Evolutionary conservation across 2,797 vertebrate species (phyloP).

Genomic region (Melanotaenia pygmaea): DNA sequence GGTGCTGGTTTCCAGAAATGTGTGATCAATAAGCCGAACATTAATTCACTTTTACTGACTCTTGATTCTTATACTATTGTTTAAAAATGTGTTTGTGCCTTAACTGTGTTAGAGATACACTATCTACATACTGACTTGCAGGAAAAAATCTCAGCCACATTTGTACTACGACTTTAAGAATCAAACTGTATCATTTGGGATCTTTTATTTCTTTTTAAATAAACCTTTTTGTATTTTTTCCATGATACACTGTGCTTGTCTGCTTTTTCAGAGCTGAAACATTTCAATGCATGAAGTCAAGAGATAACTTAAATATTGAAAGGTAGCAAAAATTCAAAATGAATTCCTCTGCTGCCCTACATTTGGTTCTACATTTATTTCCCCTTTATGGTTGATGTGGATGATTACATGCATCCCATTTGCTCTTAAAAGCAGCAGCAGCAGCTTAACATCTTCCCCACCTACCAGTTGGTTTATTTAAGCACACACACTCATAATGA

Average conservation of each 20-base stretch:
- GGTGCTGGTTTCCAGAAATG: conserved; percentile 25
- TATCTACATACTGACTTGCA: conserved; percentile 32
- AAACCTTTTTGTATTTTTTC: conserved; percentile 80
- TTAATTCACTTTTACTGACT: conserved; percentile 42
- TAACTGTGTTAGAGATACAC: conserved; percentile 51
- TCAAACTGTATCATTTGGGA: conserved; percentile 76
- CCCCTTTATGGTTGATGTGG: conserved; percentile 8
- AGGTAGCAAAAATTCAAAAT: no score
- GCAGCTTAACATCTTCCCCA: conserved; percentile 18
- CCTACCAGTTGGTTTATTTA: not conserved
- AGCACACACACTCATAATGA: conserved; percentile 20
- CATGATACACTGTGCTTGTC: conserved; percentile 31
- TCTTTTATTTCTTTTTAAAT: conserved; percentile 70
- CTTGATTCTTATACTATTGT: conserved; percentile 53
- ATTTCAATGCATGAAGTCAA: not conserved
- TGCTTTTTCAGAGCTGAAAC: conserved; percentile 7
- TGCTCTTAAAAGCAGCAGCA: conserved; percentile 1
- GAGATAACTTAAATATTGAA: no score
- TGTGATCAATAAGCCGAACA: conserved; percentile 23
- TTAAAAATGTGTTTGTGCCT: conserved; percentile 59
- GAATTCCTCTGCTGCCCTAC: not conserved
- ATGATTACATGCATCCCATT: conserved; percentile 1
- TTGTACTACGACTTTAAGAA: conserved; percentile 70
- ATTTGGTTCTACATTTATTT: not conserved
- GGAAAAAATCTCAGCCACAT: conserved; percentile 48